Evolutionary conservation across 2,113 vertebrate species (phyloP).

Genomic region (Pterocles burchelli): DNA sequence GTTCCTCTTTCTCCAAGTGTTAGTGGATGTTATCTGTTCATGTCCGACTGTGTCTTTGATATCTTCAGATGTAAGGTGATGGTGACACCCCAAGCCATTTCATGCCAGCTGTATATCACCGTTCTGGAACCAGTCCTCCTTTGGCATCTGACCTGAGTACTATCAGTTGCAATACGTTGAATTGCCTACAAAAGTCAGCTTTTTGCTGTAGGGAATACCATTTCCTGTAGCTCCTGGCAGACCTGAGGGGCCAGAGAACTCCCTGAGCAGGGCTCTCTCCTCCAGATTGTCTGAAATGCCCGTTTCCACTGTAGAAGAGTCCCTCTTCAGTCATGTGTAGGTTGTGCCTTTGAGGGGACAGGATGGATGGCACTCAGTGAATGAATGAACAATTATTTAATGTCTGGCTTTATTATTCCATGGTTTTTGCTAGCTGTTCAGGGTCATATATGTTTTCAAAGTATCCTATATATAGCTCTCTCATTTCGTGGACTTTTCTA

Average conservation of each 20-base stretch:
- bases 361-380: background rate
- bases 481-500: background rate
- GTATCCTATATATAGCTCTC: background rate
- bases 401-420: background rate
- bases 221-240: conserved; percentile 20
- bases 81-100: background rate
- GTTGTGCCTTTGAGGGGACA: background rate
- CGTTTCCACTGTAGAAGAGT: background rate
- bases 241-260: background rate
- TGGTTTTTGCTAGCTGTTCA: background rate
- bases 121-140: conserved; percentile 41
- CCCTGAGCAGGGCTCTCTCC: background rate
- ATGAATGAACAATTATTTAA: background rate
- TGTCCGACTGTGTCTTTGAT: conserved; percentile 32
- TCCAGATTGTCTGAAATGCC: background rate
- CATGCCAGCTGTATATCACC: conserved; percentile 36
- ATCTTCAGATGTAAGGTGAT: conserved; percentile 47
- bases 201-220: background rate
- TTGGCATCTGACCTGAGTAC: conserved; percentile 58
- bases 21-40: conserved; percentile 54
- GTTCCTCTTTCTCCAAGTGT: conserved; percentile 39
- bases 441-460: background rate
- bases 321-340: background rate
- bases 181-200: background rate
- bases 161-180: conserved; percentile 24